A percentile compares a stretch with the other conserved stretches of the same genome.
Evolutionary conservation across 2,888 invertebrate species (phyloP).

Genomic region (Harpalus rubripes): DNA sequence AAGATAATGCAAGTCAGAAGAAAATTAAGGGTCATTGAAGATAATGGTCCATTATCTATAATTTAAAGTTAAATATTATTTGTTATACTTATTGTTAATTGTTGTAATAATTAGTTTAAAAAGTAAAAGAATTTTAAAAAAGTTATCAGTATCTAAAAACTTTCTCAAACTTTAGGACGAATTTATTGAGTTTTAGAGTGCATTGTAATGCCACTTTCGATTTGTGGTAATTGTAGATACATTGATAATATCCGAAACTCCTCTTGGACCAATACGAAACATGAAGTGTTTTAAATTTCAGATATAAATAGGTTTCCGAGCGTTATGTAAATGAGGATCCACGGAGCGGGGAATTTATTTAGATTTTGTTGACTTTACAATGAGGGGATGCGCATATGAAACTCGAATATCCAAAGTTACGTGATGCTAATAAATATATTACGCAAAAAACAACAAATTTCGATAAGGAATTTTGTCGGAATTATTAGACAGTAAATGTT

Average conservation of each 20-base stretch:
- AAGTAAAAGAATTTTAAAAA: no score
- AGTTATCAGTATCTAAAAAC: no score
- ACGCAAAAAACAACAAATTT: not conserved
- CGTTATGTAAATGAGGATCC: conserved; percentile 39
- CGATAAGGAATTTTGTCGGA: not conserved
- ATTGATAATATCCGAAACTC: not conserved
- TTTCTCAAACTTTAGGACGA: no score
- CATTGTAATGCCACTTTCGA: not conserved
- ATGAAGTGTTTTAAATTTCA: conserved; percentile 52
- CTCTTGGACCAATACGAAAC: not conserved
- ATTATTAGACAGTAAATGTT: no score
- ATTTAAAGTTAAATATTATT: no score
- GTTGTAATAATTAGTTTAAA: no score
- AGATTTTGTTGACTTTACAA: conserved; percentile 50
- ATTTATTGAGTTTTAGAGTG: no score
- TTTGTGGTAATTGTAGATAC: not conserved
- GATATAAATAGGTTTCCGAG: conserved; percentile 46
- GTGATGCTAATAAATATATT: not conserved
- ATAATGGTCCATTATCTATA: no score
- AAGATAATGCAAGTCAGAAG: no score
- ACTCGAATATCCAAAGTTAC: not conserved
- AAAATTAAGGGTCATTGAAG: no score
- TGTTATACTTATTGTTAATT: no score
- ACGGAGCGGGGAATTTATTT: conserved; percentile 26
- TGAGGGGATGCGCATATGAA: conserved; percentile 8